These are phyloP conservation scores for Sebastiscus albofasciatus DNA, from an alignment of 2,797 vertebrate species.

Conservation along the genomic window DNA sequence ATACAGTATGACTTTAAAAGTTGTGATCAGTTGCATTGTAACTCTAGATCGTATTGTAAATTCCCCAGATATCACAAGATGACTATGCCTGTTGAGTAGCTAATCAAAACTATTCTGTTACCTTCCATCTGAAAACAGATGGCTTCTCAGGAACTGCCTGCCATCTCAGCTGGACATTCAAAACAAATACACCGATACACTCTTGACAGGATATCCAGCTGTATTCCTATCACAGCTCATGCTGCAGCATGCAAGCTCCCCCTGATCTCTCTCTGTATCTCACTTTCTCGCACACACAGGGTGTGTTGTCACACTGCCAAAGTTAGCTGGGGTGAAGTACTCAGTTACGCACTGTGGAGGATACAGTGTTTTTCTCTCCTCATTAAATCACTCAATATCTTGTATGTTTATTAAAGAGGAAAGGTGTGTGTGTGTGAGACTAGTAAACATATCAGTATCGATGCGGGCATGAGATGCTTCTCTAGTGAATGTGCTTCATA, in stretches of 20 bases:
- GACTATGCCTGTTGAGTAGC: background rate
- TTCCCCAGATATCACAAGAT: background rate
- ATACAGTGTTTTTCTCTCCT: background rate
- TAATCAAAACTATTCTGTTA: conserved; percentile 10
- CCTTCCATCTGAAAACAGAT: conserved; percentile 20
- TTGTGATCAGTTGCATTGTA: background rate
- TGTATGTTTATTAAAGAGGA: background rate
- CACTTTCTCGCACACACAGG: background rate
- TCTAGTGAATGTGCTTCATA: background rate
- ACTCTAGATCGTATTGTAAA: background rate
- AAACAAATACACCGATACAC: conserved; percentile 14
- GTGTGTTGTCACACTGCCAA: background rate
- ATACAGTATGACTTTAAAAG: background rate
- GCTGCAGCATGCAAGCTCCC: background rate
- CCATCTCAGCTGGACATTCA: conserved; percentile 25
- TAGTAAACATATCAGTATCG: background rate
- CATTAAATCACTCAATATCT: background rate
- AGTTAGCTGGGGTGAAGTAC: conserved; percentile 18
- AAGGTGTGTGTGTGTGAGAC: background rate
- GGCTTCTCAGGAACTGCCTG: background rate
- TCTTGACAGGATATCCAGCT: conserved; percentile 7
- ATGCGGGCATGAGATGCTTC: background rate
- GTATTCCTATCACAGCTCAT: conserved; percentile 4
- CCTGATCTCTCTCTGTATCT: background rate
- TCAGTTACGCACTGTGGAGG: background rate